A percentile compares a stretch with the other conserved stretches of the same genome.
Evolutionary conservation across 2,113 vertebrate genomes (phyloP).

Genomic region (Silurus glanis): DNA sequence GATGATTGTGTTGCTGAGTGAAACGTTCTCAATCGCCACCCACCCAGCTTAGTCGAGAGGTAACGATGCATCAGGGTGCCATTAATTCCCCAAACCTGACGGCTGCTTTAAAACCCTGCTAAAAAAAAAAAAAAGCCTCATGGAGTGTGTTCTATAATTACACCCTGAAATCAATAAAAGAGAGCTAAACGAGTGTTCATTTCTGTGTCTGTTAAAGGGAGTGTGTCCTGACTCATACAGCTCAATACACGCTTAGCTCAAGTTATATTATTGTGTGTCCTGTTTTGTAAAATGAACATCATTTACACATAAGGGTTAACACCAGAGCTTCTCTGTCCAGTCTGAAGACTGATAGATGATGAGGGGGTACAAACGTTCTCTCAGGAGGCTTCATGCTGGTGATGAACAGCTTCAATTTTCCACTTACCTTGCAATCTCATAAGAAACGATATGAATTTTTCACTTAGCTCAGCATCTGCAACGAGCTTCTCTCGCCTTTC

Average conservation of each 20-base stretch:
- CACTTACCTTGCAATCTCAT: constrained; percentile 1
- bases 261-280: not conserved
- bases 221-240: constrained; percentile 21
- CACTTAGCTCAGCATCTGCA: not conserved
- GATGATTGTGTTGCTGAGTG: not conserved
- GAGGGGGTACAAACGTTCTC: constrained; percentile 10
- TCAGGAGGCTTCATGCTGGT: constrained; percentile 15
- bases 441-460: constrained; percentile 13
- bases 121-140: constrained; percentile 23
- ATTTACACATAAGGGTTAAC: constrained; percentile 30
- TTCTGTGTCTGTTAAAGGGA: constrained; percentile 33
- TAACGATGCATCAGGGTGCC: constrained; percentile 10
- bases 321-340: not conserved
- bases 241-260: constrained; percentile 21
- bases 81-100: constrained; percentile 25
- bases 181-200: constrained; percentile 25
- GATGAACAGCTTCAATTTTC: constrained; percentile 27
- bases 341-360: constrained; percentile 19
- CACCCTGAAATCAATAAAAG: constrained; percentile 41
- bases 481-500: not conserved
- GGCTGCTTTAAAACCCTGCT: not conserved
- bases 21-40: constrained; percentile 23
- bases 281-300: constrained; percentile 3
- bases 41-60: not conserved
- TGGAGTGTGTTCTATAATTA: constrained; percentile 41